Base-by-base conservation (phyloP, 2,888 invertebrate genomes). In the Pediacus dermestoides region DNA sequence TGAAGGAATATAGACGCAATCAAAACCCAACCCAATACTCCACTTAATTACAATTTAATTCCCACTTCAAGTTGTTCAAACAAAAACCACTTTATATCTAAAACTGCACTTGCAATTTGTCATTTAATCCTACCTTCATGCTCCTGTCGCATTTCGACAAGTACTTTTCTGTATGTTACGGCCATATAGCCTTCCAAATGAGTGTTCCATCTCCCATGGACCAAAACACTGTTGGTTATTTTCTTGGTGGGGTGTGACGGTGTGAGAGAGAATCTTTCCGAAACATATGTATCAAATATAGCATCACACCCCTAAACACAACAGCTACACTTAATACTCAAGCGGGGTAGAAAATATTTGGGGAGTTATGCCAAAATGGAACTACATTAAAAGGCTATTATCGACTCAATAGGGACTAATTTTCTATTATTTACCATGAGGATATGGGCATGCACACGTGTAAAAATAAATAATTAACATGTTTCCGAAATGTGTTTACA, bases 331-430 rank as follows among this genome's bases (percentile, higher is more conserved):
- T 50, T 46, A 45, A 50, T 49, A 16, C 37, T 50, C 50, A 53
- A 58, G 60, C n/a, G n/a, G n/a, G n/a, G n/a, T n/a, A n/a, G n/a
- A n/a, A n/a, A n/a, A n/a, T n/a, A n/a, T n/a, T n/a, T n/a, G n/a
- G n/a, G n/a, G n/a, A n/a, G n/a, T n/a, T n/a, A n/a, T n/a, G 56
- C 50, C 50, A 56, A 56, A 59, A 52, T 54, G 55, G 52, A 53
- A 61, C 57, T 63, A 56, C 61, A 64, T 64, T 63, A 63, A 63
- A 63, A 58, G 53, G 51, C 61, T 53, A 63, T 64, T 63, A 63
- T 52, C 48, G 55, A 56, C 55, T 62, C 59, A 64, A 64, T 63
- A 52, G 60, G 42, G 50, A 58, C 63, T 63, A 63, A 63, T 63
- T 63, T 62, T 48, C 46, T 52, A 39, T n/a, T n/a, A n/a, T n/a